Percentiles rank a stretch among this genome's conserved stretches.
These are phyloP conservation scores for Phyllotreta cruciferae DNA, from an alignment of 2,888 invertebrate genomes.

Conservation along the genomic window DNA sequence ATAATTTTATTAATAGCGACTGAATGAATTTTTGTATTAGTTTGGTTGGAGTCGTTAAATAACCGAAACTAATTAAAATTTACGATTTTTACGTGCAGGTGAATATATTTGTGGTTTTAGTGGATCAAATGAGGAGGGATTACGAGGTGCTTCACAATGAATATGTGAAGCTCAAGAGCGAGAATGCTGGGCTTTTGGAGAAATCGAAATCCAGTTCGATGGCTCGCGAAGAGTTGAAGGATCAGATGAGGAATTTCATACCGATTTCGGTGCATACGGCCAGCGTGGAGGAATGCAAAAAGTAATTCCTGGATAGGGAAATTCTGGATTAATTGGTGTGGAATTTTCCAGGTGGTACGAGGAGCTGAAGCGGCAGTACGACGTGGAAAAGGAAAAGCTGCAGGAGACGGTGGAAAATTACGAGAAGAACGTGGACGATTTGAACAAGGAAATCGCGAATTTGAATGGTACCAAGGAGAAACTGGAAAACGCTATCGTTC, in stretches of 20 bases:
- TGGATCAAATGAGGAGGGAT: constrained; percentile 70
- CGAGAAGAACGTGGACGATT: constrained; percentile 59
- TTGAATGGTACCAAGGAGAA: constrained; percentile 61
- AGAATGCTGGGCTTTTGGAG: constrained; percentile 67
- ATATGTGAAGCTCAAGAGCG: constrained; percentile 65
- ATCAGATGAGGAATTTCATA: constrained; percentile 65
- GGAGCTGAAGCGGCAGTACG: constrained; percentile 76
- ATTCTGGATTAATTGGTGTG: neutral
- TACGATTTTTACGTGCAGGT: constrained; percentile 9
- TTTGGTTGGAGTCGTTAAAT: no score
- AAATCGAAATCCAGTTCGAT: constrained; percentile 66
- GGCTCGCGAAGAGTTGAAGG: constrained; percentile 63
- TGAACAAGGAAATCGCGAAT: constrained; percentile 62
- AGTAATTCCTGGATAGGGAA: constrained; percentile 55
- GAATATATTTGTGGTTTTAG: constrained; percentile 53
- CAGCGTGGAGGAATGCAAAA: constrained; percentile 76
- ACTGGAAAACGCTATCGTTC: constrained; percentile 63
- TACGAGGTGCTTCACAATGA: constrained; percentile 71
- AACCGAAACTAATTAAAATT: no score
- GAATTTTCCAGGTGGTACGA: constrained; percentile 68
- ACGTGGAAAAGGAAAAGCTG: constrained; percentile 70
- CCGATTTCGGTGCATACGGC: constrained; percentile 71
- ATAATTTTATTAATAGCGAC: no score
- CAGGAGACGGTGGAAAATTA: constrained; percentile 63
- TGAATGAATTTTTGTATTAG: no score